Evolutionary conservation across 2,888 invertebrate species (phyloP).

Genomic region (Lucinisca nassula): DNA sequence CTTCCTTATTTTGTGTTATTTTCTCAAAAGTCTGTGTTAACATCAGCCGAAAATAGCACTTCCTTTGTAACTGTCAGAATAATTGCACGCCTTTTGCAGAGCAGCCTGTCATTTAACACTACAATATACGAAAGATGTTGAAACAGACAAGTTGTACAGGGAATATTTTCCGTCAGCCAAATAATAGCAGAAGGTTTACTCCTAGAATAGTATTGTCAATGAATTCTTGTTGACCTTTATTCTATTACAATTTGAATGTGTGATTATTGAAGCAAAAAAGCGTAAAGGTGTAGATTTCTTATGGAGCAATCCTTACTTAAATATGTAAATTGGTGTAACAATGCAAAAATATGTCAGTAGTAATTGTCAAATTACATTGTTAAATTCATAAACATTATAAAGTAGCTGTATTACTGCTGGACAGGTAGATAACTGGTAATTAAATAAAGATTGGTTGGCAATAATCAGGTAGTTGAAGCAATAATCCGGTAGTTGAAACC

Average conservation of each 20-base stretch:
- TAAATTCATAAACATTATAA: neutral
- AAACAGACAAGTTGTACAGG: neutral
- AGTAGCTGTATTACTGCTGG: neutral
- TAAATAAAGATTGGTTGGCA: neutral
- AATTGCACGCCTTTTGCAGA: neutral
- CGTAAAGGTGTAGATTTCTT: constrained; percentile 28
- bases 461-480: neutral
- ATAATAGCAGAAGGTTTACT: neutral
- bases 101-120: neutral
- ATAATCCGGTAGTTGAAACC: no score
- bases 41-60: neutral
- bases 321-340: neutral
- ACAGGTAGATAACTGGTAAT: neutral
- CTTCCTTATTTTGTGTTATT: neutral
- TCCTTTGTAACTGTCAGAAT: neutral
- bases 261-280: constrained; percentile 19
- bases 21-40: neutral
- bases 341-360: neutral
- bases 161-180: neutral
- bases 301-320: neutral
- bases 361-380: neutral
- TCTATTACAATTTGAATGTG: constrained; percentile 13
- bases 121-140: neutral
- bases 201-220: neutral
- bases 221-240: constrained; percentile 12